Base-by-base conservation (phyloP, 2,888 invertebrate genomes). In the Entomobrya proxima region DNA sequence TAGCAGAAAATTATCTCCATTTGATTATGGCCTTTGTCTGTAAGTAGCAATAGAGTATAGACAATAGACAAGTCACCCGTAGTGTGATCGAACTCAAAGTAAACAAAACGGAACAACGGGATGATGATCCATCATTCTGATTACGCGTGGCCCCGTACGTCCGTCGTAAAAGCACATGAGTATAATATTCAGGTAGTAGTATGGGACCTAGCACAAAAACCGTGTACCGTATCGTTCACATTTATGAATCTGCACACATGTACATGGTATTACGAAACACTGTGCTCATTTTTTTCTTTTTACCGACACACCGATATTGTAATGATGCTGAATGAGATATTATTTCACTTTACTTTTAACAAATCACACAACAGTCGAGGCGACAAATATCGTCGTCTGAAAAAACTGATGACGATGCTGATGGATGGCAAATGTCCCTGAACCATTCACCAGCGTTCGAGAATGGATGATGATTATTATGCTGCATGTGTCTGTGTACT, bases 361-460 rank as follows among this genome's bases (percentile, higher is more conserved):
- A 67, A 37, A 24, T 37, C 11, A 67, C 40, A 27, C 21, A 24
- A 21, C 21, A 21, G 40, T 24, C 40, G 11, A 18, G 21, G 69
- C 6, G 30, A 50, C 50, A 50, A 50, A 74, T 69, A 40, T 44
- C 21, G 13, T 13, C 58, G 11, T 9, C 9, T 58, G 7, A 58
- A 27, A 47, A 2, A 47, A 30, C 15, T 72, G 44, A 44, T 40
- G 27, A 24, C 30, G 18, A 72, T 2, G 30, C n/a, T 47, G 47
- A 47, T 69, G 44, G 13, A 40, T 44, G 69, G 24, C 30, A 44
- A 44, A 21, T 61, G 86, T 81, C 86, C 86, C 86, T 86, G 86
- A 86, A 86, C 86, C 74, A 86, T 76, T 81, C 81, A 76, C 64
- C 61, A 74, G 32, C 77, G 69, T 76, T 76, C 27, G 74, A 58